A percentile compares a stretch with the other conserved stretches of the same genome.
Conservation (phyloP, 2,797 vertebrate species). For the Australoheros facetus region DNA sequence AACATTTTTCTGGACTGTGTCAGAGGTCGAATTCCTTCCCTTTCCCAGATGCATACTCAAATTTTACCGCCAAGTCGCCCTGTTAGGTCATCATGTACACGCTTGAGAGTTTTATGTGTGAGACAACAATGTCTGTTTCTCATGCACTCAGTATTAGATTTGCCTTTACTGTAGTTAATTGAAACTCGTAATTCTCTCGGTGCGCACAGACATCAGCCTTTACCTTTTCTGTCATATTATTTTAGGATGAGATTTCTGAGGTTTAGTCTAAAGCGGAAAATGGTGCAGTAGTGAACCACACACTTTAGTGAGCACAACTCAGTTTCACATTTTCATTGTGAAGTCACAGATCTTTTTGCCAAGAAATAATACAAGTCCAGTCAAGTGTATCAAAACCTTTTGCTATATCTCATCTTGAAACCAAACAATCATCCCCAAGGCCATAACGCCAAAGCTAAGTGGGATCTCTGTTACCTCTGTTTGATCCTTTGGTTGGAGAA, state of each 20-base stretch:
- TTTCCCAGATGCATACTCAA: slow-evolving; percentile 74
- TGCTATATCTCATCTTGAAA: not conserved
- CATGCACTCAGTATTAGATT: slow-evolving; percentile 30
- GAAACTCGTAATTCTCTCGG: slow-evolving; percentile 1
- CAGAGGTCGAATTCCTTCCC: slow-evolving; percentile 74
- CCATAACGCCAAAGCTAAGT: not conserved
- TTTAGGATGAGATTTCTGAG: slow-evolving; percentile 9
- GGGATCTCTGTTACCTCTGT: not conserved
- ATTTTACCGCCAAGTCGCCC: slow-evolving; percentile 57
- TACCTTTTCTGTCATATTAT: slow-evolving; percentile 4
- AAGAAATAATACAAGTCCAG: slow-evolving; percentile 2
- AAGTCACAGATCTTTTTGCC: not conserved
- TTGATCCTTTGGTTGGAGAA: not conserved
- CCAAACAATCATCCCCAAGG: not conserved
- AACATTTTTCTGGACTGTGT: slow-evolving; percentile 72
- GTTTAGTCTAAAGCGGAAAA: slow-evolving; percentile 9
- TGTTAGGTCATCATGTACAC: slow-evolving; percentile 60
- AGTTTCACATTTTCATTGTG: not conserved
- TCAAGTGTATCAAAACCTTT: not conserved
- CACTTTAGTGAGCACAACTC: not conserved
- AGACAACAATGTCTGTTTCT: slow-evolving; percentile 69
- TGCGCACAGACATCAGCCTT: slow-evolving; percentile 13
- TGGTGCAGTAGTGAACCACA: not conserved
- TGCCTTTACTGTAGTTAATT: slow-evolving; percentile 1
- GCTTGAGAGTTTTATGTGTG: slow-evolving; percentile 69